Percentiles rank a stretch among this genome's conserved stretches.
Conservation (phyloP, 2,113 vertebrate genomes). For the Ovibos moschatus region DNA sequence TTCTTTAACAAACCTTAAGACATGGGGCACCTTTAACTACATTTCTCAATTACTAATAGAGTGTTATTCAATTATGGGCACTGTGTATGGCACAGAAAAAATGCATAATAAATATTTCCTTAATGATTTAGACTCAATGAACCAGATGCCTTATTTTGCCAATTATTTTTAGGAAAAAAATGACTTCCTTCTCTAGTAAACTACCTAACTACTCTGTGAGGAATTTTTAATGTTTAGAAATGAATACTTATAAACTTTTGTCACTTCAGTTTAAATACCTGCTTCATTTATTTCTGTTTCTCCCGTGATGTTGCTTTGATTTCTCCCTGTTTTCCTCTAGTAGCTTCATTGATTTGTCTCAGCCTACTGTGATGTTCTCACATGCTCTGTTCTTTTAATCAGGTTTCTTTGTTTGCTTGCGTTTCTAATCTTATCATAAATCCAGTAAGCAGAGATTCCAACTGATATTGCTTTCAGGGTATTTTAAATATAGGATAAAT, state of each 20-base stretch:
- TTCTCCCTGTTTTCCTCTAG: not conserved
- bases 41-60: not conserved
- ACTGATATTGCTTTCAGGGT: not conserved
- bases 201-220: not conserved
- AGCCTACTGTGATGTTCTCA: not conserved
- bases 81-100: not conserved
- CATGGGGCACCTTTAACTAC: not conserved
- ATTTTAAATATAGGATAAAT: not conserved
- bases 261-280: not conserved
- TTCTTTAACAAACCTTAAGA: not conserved
- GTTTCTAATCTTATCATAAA: slow-evolving; percentile 26
- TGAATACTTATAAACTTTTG: not conserved
- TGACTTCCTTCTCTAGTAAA: not conserved
- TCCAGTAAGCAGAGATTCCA: not conserved
- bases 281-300: not conserved
- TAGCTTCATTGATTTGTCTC: not conserved
- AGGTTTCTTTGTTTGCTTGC: not conserved
- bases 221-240: not conserved
- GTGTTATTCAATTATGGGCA: not conserved
- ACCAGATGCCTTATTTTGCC: not conserved
- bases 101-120: not conserved
- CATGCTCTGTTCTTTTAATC: not conserved
- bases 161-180: not conserved
- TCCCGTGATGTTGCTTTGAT: not conserved
- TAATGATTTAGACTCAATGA: not conserved